Conservation (phyloP, 2,113 vertebrate species). For the Colinus virginianus region DNA sequence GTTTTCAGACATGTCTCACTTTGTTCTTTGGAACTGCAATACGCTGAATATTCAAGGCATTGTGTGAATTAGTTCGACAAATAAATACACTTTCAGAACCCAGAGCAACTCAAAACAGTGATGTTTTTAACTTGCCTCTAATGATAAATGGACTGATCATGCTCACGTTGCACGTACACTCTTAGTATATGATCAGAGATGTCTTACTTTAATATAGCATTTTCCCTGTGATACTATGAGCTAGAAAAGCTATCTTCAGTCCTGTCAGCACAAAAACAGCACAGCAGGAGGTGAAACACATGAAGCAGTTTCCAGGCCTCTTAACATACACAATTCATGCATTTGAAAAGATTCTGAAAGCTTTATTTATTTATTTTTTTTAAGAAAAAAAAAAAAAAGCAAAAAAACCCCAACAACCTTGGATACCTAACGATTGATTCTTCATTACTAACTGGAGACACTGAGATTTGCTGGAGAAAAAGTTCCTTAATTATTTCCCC, state of each 20-base stretch:
- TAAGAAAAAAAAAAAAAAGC: background rate
- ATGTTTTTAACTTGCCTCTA: background rate
- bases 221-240: constrained; percentile 45
- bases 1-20: background rate
- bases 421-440: background rate
- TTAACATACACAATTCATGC: constrained; percentile 64
- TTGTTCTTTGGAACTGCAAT: background rate
- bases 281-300: constrained; percentile 67
- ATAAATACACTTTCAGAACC: background rate
- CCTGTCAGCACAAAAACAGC: constrained; percentile 66
- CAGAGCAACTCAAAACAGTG: background rate
- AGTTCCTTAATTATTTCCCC: background rate
- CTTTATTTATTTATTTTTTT: background rate
- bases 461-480: background rate
- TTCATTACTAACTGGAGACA: background rate
- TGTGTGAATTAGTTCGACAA: background rate
- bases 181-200: constrained; percentile 39
- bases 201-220: constrained; percentile 30
- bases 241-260: constrained; percentile 45
- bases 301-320: constrained; percentile 67
- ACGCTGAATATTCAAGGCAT: background rate
- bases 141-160: background rate
- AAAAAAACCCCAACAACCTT: background rate
- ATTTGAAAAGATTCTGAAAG: constrained; percentile 59
- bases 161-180: background rate